Conservation (phyloP, 1,140 invertebrate genomes). For the Drosophila kurseongensis region DNA sequence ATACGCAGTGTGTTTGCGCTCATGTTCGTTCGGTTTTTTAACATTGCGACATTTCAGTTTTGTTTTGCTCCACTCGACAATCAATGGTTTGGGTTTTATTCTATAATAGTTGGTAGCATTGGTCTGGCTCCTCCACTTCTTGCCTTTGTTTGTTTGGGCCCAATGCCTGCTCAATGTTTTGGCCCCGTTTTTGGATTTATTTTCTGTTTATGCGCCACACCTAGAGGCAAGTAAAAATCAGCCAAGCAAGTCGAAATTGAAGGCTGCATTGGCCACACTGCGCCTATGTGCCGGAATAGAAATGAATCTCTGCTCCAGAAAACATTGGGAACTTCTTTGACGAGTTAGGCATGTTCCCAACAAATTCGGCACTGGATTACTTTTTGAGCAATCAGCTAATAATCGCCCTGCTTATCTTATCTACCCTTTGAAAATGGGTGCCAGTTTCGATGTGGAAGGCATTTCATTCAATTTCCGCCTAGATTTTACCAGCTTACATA, state of each 20-base stretch:
- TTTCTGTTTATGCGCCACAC: slow-evolving; percentile 40
- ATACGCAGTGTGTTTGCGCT: slow-evolving; percentile 27
- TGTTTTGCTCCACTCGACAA: slow-evolving; percentile 4
- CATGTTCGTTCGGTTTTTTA: not conserved
- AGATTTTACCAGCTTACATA: slow-evolving; percentile 1
- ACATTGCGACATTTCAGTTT: slow-evolving; percentile 11
- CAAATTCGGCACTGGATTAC: slow-evolving; percentile 7
- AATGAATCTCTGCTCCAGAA: slow-evolving; percentile 42
- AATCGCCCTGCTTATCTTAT: slow-evolving; percentile 49
- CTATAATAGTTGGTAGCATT: slow-evolving; percentile 6
- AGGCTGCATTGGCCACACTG: slow-evolving; percentile 37
- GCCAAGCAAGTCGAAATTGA: slow-evolving; percentile 59
- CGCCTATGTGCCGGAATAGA: slow-evolving; percentile 6
- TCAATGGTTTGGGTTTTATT: slow-evolving; percentile 8
- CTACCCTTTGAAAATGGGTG: not conserved
- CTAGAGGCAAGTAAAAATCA: slow-evolving; percentile 34
- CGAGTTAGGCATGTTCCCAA: not conserved
- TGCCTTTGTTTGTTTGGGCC: slow-evolving; percentile 33
- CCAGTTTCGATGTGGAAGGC: not conserved
- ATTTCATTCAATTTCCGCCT: slow-evolving; percentile 16
- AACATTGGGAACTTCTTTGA: slow-evolving; percentile 29
- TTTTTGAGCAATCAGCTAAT: slow-evolving; percentile 28
- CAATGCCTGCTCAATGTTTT: slow-evolving; percentile 54
- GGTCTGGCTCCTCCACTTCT: slow-evolving; percentile 10
- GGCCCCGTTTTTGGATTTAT: slow-evolving; percentile 46